phyloP scores from a whole-genome alignment of 2,797 vertebrate genomes.

The Allobates femoralis region DNA sequence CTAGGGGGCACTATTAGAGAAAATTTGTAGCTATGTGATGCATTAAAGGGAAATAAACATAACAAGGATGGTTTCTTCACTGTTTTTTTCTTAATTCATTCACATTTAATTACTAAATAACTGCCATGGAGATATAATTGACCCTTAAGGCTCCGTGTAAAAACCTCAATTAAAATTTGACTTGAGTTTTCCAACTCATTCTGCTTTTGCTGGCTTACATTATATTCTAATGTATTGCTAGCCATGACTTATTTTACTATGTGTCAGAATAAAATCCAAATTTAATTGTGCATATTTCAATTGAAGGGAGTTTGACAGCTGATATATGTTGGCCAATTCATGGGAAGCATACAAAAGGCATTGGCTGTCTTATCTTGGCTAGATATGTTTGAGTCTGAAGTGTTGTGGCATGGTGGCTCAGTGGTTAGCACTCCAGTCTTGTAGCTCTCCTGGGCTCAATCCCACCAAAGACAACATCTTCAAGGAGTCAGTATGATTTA shows the following conservation, averaged over 20 bases:
- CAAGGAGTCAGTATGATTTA: too few species aligned
- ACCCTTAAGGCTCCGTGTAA: slow-evolving; percentile 1
- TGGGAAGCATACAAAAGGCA: too few species aligned
- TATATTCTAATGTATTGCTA: background rate
- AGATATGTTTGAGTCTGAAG: too few species aligned
- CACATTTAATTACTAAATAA: slow-evolving; percentile 33
- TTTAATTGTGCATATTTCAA: background rate
- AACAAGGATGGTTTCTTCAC: slow-evolving; percentile 10
- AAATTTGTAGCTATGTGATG: background rate
- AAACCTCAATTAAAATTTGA: background rate
- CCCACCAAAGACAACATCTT: too few species aligned
- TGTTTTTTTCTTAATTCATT: slow-evolving; percentile 10
- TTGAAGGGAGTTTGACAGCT: background rate
- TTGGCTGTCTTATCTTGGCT: too few species aligned
- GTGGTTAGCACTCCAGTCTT: too few species aligned
- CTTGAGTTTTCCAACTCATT: background rate
- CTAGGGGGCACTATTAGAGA: background rate
- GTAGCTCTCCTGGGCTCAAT: too few species aligned
- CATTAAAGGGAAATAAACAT: background rate
- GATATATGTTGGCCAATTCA: too few species aligned
- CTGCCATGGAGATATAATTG: slow-evolving; percentile 13
- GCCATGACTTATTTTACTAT: background rate
- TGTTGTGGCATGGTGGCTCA: too few species aligned
- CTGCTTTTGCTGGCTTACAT: background rate
- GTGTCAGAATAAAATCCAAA: background rate